Evolutionary conservation across 1,140 invertebrate genomes (phyloP).

Genomic region (Cyrtorhinus lividipennis): DNA sequence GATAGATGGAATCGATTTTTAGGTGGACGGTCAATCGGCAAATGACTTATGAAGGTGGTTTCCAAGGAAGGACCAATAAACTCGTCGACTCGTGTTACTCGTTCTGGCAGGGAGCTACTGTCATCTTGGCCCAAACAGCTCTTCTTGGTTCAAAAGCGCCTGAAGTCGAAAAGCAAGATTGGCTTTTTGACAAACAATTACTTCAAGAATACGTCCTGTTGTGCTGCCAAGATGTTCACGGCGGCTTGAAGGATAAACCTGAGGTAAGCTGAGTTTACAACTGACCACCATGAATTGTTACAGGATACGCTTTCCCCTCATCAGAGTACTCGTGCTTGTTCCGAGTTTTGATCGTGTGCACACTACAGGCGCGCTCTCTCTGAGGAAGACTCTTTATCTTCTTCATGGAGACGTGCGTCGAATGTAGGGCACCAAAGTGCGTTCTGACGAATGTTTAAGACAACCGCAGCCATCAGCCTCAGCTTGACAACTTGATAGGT

Average conservation of each 20-base stretch:
- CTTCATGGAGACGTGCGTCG: too few species aligned
- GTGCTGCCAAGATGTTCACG: conserved; percentile 76
- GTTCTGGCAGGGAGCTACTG: conserved; percentile 89
- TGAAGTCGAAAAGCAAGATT: conserved; percentile 32
- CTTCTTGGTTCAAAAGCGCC: background rate
- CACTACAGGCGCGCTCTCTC: too few species aligned
- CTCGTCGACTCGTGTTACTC: conserved; percentile 97
- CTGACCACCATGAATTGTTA: background rate
- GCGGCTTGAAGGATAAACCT: conserved; percentile 94
- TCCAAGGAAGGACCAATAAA: conserved; percentile 94
- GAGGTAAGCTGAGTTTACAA: too few species aligned
- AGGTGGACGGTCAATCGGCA: conserved; percentile 78
- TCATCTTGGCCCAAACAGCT: conserved; percentile 31
- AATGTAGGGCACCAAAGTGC: too few species aligned
- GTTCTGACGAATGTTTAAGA: too few species aligned
- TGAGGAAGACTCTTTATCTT: conserved; percentile 3
- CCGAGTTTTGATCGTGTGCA: background rate
- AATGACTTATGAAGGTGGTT: conserved; percentile 82
- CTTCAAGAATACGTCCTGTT: conserved; percentile 90
- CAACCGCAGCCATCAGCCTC: too few species aligned
- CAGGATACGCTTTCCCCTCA: background rate
- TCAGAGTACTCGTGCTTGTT: background rate
- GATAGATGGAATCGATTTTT: too few species aligned
- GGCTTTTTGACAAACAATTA: conserved; percentile 68
- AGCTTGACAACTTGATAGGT: too few species aligned